Percentiles rank a stretch among this genome's conserved stretches.
phyloP scores from a whole-genome alignment of 2,888 invertebrate genomes.

The Amiota minor region DNA sequence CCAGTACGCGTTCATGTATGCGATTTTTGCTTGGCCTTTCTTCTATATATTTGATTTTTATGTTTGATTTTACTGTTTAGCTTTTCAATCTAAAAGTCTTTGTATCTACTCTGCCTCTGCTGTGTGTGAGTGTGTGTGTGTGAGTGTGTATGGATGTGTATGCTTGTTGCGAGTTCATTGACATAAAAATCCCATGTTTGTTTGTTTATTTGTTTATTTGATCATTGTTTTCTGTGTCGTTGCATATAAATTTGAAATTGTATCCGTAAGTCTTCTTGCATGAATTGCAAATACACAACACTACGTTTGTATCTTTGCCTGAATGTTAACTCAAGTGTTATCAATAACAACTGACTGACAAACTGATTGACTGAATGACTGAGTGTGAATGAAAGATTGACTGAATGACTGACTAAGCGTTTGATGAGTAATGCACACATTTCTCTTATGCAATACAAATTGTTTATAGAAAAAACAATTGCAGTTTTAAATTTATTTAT shows the following conservation, averaged over 20 bases:
- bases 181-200: not conserved
- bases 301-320: too few relatives aligned
- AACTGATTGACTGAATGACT: not conserved
- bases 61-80: not conserved
- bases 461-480: not conserved
- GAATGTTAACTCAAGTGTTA: not conserved
- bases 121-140: not conserved
- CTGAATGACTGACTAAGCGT: slow-evolving; percentile 9
- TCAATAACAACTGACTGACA: not conserved
- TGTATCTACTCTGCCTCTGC: not conserved
- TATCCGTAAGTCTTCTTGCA: too few relatives aligned
- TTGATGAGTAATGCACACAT: slow-evolving; percentile 24
- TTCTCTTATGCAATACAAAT: not conserved
- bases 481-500: slow-evolving; percentile 4
- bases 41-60: not conserved
- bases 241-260: not conserved
- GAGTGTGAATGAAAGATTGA: not conserved
- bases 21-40: not conserved
- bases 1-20: slow-evolving; percentile 8
- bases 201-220: not conserved
- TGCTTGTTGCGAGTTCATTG: not conserved
- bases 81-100: not conserved
- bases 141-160: not conserved
- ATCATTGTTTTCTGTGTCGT: not conserved
- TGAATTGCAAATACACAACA: too few relatives aligned